These are phyloP conservation scores for Drosophila quinaria DNA, from an alignment of 2,888 invertebrate species.

Conservation along the genomic window DNA sequence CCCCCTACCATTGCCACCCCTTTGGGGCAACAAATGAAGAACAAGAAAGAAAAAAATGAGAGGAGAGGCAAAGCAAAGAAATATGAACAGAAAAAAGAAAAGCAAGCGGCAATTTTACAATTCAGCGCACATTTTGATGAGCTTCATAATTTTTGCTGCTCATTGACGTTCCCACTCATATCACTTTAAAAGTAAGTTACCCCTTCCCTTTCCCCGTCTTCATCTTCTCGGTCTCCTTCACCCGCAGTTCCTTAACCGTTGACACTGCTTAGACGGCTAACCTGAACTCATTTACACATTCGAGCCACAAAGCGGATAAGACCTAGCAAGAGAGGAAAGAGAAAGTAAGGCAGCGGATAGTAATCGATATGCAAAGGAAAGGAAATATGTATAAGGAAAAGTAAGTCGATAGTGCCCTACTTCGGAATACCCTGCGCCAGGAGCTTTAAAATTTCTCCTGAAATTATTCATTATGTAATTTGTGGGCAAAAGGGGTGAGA, in stretches of 20 bases:
- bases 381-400: no score
- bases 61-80: not conserved
- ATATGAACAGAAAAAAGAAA: conserved; percentile 30
- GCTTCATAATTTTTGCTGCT: conserved; percentile 77
- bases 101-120: conserved; percentile 79
- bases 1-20: conserved; percentile 1
- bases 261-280: conserved; percentile 22
- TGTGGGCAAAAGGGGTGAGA: no score
- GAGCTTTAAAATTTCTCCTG: no score
- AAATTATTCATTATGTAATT: no score
- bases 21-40: conserved; percentile 8
- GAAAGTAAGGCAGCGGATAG: not conserved
- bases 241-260: conserved; percentile 11
- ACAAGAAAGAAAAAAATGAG: not conserved
- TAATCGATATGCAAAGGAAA: conserved; percentile 9
- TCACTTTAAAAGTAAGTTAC: conserved; percentile 46
- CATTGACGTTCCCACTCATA: conserved; percentile 71
- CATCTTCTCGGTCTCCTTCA: not conserved
- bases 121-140: conserved; percentile 82
- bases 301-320: conserved; percentile 20
- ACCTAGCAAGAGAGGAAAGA: not conserved
- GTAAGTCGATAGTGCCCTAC: not conserved
- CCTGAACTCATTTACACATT: conserved; percentile 35
- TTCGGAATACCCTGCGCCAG: not conserved
- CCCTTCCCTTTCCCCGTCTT: not conserved